phyloP scores from a whole-genome alignment of 2,113 vertebrate genomes.

The Scortum barcoo region DNA sequence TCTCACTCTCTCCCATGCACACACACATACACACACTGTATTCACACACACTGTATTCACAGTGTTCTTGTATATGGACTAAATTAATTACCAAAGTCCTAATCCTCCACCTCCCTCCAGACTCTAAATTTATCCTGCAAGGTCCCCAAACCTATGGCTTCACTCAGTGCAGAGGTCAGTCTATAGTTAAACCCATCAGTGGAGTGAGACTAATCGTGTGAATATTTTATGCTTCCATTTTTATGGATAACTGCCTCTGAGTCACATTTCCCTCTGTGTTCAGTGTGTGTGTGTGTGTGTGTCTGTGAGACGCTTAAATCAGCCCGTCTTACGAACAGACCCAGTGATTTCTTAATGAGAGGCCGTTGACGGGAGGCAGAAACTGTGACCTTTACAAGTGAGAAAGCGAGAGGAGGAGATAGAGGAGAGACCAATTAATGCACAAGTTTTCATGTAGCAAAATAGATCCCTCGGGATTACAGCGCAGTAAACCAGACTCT shows the following conservation, averaged over 20 bases:
- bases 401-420: slow-evolving; percentile 29
- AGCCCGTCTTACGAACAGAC: slow-evolving; percentile 17
- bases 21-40: too few species aligned
- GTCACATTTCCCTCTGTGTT: slow-evolving; percentile 20
- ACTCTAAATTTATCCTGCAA: slow-evolving; percentile 26
- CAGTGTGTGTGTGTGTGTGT: not conserved
- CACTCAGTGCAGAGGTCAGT: slow-evolving; percentile 43
- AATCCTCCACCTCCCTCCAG: slow-evolving; percentile 49
- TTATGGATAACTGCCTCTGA: slow-evolving; percentile 40
- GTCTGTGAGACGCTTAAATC: slow-evolving; percentile 2
- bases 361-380: slow-evolving; percentile 18
- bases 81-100: slow-evolving; percentile 51
- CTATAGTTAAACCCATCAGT: slow-evolving; percentile 37
- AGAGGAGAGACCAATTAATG: slow-evolving; percentile 40
- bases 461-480: slow-evolving; percentile 11
- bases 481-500: slow-evolving; percentile 1
- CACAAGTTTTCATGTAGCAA: slow-evolving; percentile 14
- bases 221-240: slow-evolving; percentile 60
- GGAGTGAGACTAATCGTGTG: slow-evolving; percentile 40
- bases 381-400: slow-evolving; percentile 48
- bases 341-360: slow-evolving; percentile 46
- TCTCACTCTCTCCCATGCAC: not conserved
- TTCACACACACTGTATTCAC: slow-evolving; percentile 11
- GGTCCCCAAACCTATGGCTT: slow-evolving; percentile 28
- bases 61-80: slow-evolving; percentile 17